Conservation (phyloP, 2,113 vertebrate species). For the Lates calcarifer region DNA sequence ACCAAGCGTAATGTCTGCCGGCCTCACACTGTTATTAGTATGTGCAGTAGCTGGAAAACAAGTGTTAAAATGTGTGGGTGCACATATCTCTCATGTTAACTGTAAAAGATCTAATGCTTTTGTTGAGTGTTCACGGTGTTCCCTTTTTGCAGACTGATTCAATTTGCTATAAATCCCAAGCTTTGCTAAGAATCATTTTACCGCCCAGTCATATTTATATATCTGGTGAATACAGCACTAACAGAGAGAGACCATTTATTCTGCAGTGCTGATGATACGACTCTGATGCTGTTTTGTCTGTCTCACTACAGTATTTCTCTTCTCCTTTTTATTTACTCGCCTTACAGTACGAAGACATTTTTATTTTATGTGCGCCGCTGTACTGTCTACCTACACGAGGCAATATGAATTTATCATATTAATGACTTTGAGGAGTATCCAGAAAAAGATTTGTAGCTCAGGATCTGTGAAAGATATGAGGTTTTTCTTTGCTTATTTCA, state of each 20-base stretch:
- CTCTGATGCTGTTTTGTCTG: slow-evolving; percentile 45
- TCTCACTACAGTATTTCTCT: slow-evolving; percentile 63
- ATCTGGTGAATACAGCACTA: slow-evolving; percentile 10
- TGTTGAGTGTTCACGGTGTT: slow-evolving; percentile 38
- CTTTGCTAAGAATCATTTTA: slow-evolving; percentile 38
- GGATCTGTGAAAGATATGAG: neutral
- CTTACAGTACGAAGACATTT: slow-evolving; percentile 24
- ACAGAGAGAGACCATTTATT: slow-evolving; percentile 28
- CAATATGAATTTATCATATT: slow-evolving; percentile 67
- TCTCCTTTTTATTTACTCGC: slow-evolving; percentile 52
- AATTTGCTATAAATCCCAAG: slow-evolving; percentile 70
- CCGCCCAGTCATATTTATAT: slow-evolving; percentile 53
- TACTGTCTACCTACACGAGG: neutral
- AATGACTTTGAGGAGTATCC: slow-evolving; percentile 67
- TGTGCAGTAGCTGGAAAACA: slow-evolving; percentile 6
- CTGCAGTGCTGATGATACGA: slow-evolving; percentile 40
- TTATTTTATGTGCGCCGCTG: slow-evolving; percentile 53
- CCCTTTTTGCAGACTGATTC: slow-evolving; percentile 44
- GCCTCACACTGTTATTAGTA: slow-evolving; percentile 2
- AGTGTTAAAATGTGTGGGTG: slow-evolving; percentile 28
- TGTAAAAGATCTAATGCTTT: slow-evolving; percentile 52
- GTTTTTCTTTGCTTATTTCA: neutral
- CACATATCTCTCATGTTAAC: slow-evolving; percentile 13
- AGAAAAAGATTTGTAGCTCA: slow-evolving; percentile 56
- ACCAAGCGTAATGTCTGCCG: neutral